These are phyloP conservation scores for Halichondria panicea DNA, from an alignment of 37 sponge, comb jelly and placozoan species.

Conservation along the genomic window DNA sequence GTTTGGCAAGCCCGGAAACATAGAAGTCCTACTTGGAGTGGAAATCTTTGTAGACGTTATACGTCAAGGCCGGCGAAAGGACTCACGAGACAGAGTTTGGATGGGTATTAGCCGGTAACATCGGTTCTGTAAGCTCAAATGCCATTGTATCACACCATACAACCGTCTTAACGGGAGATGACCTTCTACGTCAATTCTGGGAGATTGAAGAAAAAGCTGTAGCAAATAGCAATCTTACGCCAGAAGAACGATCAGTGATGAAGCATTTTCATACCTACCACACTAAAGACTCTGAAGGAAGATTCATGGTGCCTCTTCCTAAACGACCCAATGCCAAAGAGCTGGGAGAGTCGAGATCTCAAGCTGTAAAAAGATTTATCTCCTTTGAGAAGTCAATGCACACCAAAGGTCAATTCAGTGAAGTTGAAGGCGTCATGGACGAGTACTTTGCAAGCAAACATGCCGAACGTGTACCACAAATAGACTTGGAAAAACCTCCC, in stretches of 20 bases:
- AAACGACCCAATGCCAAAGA: background rate
- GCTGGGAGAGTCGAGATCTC: conserved; percentile 35
- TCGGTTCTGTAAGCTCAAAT: no score
- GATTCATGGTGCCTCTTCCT: conserved; percentile 35
- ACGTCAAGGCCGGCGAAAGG: conserved; percentile 18
- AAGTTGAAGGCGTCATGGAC: conserved; percentile 10
- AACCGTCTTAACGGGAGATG: conserved; percentile 10
- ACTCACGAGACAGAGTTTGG: conserved; percentile 23
- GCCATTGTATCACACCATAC: background rate
- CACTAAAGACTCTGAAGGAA: background rate
- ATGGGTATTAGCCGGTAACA: conserved; percentile 26
- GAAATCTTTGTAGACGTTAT: conserved; percentile 7
- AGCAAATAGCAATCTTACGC: background rate
- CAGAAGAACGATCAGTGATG: conserved; percentile 16
- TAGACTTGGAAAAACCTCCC: conserved; percentile 25
- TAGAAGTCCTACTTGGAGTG: conserved; percentile 13
- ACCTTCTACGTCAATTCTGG: conserved; percentile 37
- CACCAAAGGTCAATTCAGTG: conserved; percentile 18
- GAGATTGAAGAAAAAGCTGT: conserved; percentile 32
- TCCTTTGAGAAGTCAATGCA: conserved; percentile 24
- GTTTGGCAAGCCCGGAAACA: conserved; percentile 9
- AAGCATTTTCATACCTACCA: conserved; percentile 20
- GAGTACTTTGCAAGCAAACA: conserved; percentile 25
- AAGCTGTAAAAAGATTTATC: conserved; percentile 23
- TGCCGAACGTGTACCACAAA: conserved; percentile 23